Conservation (phyloP, 1,140 invertebrate genomes). For the Asbolus verrucosus region DNA sequence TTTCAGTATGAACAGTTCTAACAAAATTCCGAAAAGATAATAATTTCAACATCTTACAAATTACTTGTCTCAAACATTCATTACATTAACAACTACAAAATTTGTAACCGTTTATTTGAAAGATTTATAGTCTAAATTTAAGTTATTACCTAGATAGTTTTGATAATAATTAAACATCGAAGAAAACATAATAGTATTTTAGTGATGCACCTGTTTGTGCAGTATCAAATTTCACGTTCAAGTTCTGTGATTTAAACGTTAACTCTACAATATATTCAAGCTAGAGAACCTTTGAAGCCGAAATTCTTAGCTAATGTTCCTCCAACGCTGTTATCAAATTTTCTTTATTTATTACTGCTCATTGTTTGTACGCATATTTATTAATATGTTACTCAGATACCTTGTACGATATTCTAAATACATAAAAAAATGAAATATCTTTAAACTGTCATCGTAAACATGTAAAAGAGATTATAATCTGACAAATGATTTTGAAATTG, state of each 20-base stretch:
- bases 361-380: neutral
- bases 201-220: constrained; percentile 2
- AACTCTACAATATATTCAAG: too few species aligned
- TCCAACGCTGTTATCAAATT: constrained; percentile 21
- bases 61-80: neutral
- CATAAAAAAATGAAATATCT: constrained; percentile 25
- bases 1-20: too few species aligned
- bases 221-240: constrained; percentile 10
- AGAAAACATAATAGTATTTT: constrained; percentile 5
- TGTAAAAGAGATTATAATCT: constrained; percentile 32
- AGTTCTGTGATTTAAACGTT: too few species aligned
- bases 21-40: neutral
- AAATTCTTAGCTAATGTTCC: neutral
- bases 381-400: neutral
- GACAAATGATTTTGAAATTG: constrained; percentile 29
- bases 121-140: constrained; percentile 11
- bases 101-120: neutral
- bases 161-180: constrained; percentile 5
- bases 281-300: too few species aligned
- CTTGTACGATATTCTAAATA: constrained; percentile 2
- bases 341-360: constrained; percentile 17
- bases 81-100: neutral
- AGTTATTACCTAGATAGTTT: neutral
- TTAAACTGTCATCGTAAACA: neutral
- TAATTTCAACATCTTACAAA: neutral